These are phyloP conservation scores for Pseudorasbora parva DNA, from an alignment of 2,113 vertebrate species.

Conservation along the genomic window DNA sequence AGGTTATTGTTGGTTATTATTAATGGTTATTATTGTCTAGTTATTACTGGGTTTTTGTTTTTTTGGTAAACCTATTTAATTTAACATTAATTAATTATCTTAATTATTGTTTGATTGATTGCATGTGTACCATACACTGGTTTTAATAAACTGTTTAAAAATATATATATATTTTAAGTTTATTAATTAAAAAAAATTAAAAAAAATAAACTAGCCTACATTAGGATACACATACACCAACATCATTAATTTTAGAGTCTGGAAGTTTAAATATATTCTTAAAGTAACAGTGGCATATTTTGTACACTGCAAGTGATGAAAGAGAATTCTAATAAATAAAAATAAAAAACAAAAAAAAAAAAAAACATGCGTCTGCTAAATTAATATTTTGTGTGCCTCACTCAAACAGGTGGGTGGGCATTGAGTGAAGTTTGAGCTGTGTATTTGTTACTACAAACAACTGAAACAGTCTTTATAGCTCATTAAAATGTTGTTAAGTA, in stretches of 20 bases:
- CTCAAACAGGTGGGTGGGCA: not conserved
- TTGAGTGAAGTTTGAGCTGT: not conserved
- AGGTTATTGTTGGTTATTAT: too few species aligned
- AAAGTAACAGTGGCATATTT: not conserved
- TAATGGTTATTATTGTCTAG: too few species aligned
- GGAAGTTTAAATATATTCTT: not conserved
- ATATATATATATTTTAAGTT: too few species aligned
- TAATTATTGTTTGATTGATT: not conserved
- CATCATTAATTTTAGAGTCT: not conserved
- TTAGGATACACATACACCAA: not conserved
- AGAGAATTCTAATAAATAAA: not conserved
- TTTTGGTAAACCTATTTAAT: not conserved
- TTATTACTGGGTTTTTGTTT: not conserved
- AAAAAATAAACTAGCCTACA: not conserved
- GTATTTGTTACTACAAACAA: not conserved
- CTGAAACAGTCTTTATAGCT: constrained; percentile 3
- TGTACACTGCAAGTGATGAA: not conserved
- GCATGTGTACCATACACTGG: not conserved
- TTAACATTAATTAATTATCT: too few species aligned
- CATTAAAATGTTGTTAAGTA: constrained; percentile 31
- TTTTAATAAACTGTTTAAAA: not conserved
- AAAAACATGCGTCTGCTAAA: not conserved
- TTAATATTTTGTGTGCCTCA: not conserved
- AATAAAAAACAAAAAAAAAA: too few species aligned
- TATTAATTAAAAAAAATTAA: not conserved